Conservation (phyloP, 2,797 vertebrate species). For the Masticophis lateralis region DNA sequence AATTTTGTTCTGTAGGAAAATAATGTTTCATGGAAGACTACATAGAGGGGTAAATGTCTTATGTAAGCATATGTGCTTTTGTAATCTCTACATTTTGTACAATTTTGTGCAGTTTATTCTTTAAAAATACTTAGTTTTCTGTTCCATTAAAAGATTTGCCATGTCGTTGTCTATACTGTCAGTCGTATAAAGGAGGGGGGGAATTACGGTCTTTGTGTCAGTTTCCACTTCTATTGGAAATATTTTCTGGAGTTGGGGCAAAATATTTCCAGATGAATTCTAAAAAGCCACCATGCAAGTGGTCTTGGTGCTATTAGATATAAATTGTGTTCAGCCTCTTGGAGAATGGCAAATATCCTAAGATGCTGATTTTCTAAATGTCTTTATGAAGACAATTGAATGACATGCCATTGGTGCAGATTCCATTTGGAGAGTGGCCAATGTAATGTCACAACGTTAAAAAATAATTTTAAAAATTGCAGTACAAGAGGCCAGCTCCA, state of each 20-base stretch:
- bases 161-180: background rate
- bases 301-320: background rate
- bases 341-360: conserved; percentile 22
- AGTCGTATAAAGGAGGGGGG: background rate
- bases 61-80: background rate
- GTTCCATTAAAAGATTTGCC: conserved; percentile 16
- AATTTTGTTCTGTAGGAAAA: background rate
- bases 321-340: conserved; percentile 10
- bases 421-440: conserved; percentile 28
- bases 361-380: conserved; percentile 38
- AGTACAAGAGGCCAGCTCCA: conserved; percentile 19
- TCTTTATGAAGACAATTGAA: conserved; percentile 37
- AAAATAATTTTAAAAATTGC: background rate
- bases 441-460: conserved; percentile 16
- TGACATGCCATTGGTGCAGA: background rate
- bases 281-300: background rate
- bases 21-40: background rate
- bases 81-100: background rate
- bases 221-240: background rate
- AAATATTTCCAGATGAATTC: conserved; percentile 28
- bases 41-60: background rate
- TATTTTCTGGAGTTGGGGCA: background rate
- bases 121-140: conserved; percentile 10
- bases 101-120: background rate
- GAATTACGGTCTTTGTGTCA: background rate